Percentiles rank a stretch among this genome's conserved stretches.
phyloP scores from a whole-genome alignment of 2,113 vertebrate genomes.

The Nannospalax galili region DNA sequence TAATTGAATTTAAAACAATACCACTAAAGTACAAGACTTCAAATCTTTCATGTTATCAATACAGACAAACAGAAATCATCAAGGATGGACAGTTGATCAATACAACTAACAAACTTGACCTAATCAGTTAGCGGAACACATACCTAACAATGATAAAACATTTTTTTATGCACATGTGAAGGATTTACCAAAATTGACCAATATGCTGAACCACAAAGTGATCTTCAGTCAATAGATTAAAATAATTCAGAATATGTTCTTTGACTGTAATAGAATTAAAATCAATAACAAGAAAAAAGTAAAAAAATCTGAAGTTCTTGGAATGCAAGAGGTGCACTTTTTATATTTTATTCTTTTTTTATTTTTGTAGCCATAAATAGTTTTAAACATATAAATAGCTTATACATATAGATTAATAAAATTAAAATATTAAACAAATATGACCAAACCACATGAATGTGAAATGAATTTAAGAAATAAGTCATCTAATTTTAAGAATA shows the following conservation, averaged over 20 bases:
- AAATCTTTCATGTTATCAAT: neutral
- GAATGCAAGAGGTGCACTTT: neutral
- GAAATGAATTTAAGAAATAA: neutral
- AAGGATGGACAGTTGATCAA: neutral
- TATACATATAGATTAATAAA: neutral
- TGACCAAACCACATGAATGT: neutral
- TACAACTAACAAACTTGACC: neutral
- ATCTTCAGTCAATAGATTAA: neutral
- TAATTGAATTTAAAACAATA: constrained; percentile 15
- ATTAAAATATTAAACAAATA: neutral
- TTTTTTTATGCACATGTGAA: constrained; percentile 3
- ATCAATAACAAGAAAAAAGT: constrained; percentile 22
- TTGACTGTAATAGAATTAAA: neutral
- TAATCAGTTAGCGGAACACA: neutral
- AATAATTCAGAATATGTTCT: neutral
- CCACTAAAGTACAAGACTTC: neutral
- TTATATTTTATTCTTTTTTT: neutral
- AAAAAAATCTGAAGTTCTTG: neutral
- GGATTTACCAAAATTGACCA: constrained; percentile 13
- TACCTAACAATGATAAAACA: neutral
- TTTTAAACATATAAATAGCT: neutral
- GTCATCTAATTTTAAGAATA: neutral
- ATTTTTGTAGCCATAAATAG: neutral
- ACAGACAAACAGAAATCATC: neutral
- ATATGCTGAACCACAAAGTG: neutral